Evolutionary conservation across 2,113 vertebrate species (phyloP).

Genomic region (Pseudopodoces humilis): DNA sequence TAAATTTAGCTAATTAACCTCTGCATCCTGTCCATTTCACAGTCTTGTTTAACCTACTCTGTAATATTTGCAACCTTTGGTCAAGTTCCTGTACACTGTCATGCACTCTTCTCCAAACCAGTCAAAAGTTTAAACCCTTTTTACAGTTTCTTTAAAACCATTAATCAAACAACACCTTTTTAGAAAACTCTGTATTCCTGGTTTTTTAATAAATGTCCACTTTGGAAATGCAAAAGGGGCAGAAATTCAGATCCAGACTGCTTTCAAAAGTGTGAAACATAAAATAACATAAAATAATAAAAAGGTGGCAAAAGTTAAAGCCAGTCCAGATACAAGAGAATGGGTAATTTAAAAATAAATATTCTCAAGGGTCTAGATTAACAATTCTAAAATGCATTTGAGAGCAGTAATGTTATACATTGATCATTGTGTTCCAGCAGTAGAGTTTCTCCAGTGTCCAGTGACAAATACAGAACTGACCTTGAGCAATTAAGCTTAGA

Average conservation of each 20-base stretch:
- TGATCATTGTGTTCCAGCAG: not conserved
- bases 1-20: not conserved
- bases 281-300: not conserved
- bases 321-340: not conserved
- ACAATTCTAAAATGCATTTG: not conserved
- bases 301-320: not conserved
- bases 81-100: not conserved
- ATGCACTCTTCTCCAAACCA: not conserved
- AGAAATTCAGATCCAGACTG: not conserved
- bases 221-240: not conserved
- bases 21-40: not conserved
- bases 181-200: not conserved
- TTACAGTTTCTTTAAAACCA: not conserved
- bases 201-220: not conserved
- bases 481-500: not conserved
- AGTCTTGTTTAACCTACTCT: not conserved
- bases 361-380: not conserved
- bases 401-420: not conserved
- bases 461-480: not conserved
- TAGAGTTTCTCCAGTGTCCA: not conserved
- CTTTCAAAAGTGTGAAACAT: not conserved
- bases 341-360: not conserved
- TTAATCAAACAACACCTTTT: not conserved
- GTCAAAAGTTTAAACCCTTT: not conserved
- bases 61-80: not conserved